Evolutionary conservation across 2,113 vertebrate genomes (phyloP).

Genomic region (Eretmochelys imbricata): DNA sequence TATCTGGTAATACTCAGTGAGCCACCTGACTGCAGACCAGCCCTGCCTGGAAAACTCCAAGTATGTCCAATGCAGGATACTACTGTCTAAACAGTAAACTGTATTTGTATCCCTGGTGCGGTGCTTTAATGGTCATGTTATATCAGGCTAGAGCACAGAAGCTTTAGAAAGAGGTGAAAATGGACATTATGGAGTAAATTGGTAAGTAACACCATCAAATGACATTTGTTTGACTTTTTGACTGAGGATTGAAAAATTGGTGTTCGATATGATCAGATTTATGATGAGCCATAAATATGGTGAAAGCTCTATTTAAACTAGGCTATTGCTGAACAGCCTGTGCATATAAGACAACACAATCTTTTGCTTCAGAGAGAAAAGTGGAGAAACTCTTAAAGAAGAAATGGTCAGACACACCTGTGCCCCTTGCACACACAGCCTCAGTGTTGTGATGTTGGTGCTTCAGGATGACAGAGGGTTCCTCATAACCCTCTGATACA

Average conservation of each 20-base stretch:
- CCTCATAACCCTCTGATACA: neutral
- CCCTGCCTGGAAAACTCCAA: neutral
- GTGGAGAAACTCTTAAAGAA: neutral
- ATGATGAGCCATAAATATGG: neutral
- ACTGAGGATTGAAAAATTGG: neutral
- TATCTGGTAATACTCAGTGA: neutral
- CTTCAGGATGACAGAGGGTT: neutral
- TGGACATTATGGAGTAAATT: neutral
- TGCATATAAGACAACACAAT: rapidly evolving
- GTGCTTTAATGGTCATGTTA: neutral
- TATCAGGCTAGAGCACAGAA: neutral
- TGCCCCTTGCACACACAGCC: neutral
- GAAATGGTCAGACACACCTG: neutral
- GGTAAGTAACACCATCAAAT: rapidly evolving
- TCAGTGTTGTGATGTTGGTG: neutral
- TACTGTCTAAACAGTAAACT: neutral
- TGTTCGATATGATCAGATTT: neutral
- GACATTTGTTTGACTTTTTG: neutral
- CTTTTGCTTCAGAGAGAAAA: neutral
- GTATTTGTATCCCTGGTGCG: neutral
- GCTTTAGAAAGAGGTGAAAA: neutral
- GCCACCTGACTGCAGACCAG: neutral
- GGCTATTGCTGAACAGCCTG: neutral
- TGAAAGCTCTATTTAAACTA: neutral
- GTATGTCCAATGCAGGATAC: neutral